Base-by-base conservation (phyloP, 2,888 invertebrate species). In the Catocala nupta region DNA sequence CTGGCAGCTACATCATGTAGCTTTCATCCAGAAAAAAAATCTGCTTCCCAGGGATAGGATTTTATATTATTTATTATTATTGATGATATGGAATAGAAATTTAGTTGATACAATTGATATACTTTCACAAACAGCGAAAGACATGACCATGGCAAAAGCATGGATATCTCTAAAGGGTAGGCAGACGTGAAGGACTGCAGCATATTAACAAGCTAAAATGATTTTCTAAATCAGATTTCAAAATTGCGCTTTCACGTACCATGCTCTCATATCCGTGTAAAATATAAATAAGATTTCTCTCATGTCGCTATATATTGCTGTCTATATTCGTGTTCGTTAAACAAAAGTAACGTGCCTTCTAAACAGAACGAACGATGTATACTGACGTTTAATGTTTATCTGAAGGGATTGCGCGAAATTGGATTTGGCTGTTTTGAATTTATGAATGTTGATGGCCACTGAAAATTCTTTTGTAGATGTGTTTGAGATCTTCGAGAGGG, bases 321-420 rank as follows among this genome's bases (percentile, higher is more conserved):
- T 34, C 59, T 65, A 59, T 34, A 58, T 60, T 59, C 55, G 53
- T 63, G 51, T 65, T 66, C 36, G 39, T 45, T 36, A 12, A 50
- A 8, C 9, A 36, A 8, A 16, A 9, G n/a, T 68, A 56, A 55
- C 59, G 48, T 59, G 52, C 47, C 33, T 36, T 53, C 45, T 25
- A 57, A 68, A 63, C 12, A 13, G 42, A 68, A 52, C 63, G 33
- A 34, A 69, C 71, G 58, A 77, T 70, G 78, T 70, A 69, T 60
- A 63, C 48, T 67, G 73, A 63, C 58, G 55, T 70, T 61, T 59
- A 64, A 71, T 62, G 62, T 65, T 59, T 51, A 71, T 59, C 67
- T 52, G 39, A 16, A 43, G 36, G 50, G 12, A 16, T 7, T 12
- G 9, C 25, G 36, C 7, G 48, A 39, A 77, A 77, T 69, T 69